A percentile compares a stretch with the other conserved stretches of the same genome.
Conservation (phyloP, 2,888 invertebrate genomes). For the Carabus problematicus region DNA sequence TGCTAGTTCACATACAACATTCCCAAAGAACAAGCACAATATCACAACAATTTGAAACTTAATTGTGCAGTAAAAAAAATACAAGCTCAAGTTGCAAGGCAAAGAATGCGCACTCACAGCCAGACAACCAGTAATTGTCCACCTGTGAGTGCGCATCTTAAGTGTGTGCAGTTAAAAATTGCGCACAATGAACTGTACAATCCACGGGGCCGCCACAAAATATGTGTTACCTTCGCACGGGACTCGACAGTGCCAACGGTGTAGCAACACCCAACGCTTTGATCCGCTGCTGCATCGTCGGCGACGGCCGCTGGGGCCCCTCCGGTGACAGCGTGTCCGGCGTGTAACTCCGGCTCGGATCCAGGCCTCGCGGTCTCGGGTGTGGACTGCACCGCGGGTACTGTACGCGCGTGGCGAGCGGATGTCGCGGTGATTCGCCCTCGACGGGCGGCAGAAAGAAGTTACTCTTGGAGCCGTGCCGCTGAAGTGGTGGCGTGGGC, state of each 20-base stretch:
- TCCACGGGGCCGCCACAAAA: no score
- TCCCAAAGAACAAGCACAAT: no score
- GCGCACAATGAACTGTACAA: no score
- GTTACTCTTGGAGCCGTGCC: constrained; percentile 86
- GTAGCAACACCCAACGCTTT: constrained; percentile 90
- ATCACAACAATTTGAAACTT: neutral
- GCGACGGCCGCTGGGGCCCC: constrained; percentile 69
- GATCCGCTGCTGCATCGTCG: constrained; percentile 89
- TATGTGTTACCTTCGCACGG: constrained; percentile 78
- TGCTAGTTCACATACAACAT: no score
- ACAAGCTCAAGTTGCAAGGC: no score
- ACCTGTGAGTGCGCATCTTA: no score
- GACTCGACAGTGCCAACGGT: constrained; percentile 85
- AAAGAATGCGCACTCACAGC: no score
- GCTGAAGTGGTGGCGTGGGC: constrained; percentile 85
- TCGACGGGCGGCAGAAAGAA: constrained; percentile 81
- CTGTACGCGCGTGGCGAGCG: constrained; percentile 59
- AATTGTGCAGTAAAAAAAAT: constrained; percentile 13
- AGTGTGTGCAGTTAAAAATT: no score
- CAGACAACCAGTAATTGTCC: no score
- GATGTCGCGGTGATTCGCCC: constrained; percentile 64
- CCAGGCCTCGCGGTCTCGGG: constrained; percentile 73
- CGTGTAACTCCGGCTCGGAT: constrained; percentile 69
- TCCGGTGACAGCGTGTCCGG: constrained; percentile 58
- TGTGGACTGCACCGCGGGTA: constrained; percentile 83